Evolutionary conservation across 1,140 invertebrate genomes (phyloP), one percentile per base, ranked within the genome.

Genomic region (Drosophila kikkawai): DNA sequence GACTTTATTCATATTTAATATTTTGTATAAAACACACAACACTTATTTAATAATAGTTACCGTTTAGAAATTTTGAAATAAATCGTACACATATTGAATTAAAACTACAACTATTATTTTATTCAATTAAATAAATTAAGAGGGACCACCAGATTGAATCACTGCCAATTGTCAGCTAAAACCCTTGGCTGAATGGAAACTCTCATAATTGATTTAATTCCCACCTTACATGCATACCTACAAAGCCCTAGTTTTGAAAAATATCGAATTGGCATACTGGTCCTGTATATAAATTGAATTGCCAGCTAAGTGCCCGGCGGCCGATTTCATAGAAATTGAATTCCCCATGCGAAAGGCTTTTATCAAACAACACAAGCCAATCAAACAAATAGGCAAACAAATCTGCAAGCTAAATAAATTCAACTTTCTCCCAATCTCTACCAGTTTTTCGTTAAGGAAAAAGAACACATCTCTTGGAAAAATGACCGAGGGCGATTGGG

Each of bases 371-470:
- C 69, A 41, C 48, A 44, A 70, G 64, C 70, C 80, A 82, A 82
- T 82, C 80, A 83, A 83, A 79, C 73, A 80, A 82, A 82, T 79
- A 83, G 80, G 78, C 60, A 82, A 83, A 70, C 75, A 69, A 61
- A 83, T 37, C 79, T 74, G 63, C 45, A 79, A 61, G 59, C 69
- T 55, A 82, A 75, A 82, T 80, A 83, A 82, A 82, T 69, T 70
- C 71, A 75, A 69, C 45, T 75, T 66, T 58, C 39, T 32, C 39
- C 53, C 65, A 51, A 32, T 50, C 55, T 42, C 36, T 34, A 7
- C 19, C 17, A 17, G 48, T 19, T 44, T 53, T 45, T 32, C 32
- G 11, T 13, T 37, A 15, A 57, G 26, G 61, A 58, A 74, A 57
- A 69, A 71, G 42, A 57, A 57, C 50, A 36, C 5, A 65, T 9